Base-by-base conservation (phyloP, 2,888 invertebrate species). In the Eucriotettix oculatus region DNA sequence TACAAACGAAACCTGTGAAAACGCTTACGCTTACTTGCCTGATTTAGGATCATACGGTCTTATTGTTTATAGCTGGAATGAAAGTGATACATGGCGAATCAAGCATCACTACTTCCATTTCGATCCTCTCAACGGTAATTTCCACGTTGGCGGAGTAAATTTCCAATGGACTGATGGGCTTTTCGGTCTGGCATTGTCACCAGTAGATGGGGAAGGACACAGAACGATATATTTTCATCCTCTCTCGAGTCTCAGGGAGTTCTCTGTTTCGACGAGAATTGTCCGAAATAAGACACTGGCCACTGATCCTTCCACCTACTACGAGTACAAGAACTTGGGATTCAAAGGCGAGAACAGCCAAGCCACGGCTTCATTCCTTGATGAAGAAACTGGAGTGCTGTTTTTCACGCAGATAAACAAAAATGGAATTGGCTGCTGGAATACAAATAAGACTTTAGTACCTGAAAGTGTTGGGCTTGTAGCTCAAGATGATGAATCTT, bases 171-270 rank as follows among this genome's bases (percentile, higher is more conserved):
- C 81, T 5, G 89, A 90, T 68, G 88, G 86, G 0, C 71, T 90
- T 1, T 89, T 88, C 65, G 89, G 89, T 0, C 70, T 90, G 64
- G 84, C 85, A 0, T 69, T 90, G 12, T 82, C 85, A 0, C 81
- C 81, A 10, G 79, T 83, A 0, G 79, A 80, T 59, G 66, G 77
- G 0, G 80, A 85, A 59, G 85, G 85, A 42, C 85, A 74, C 70
- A 82, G 87, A 61, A 85, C 84, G 0, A 71, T 90, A 3, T 90
- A 85, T 68, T 90, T 89, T 75, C 90, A 90, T 68, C 86, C 90
- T 0, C 78, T 90, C 71, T 82, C 84, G 3, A 87, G 89, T 65
- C 84, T 80, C 62, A 80, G 85, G 69, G 89, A 90, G 69, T 90
- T 87, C 69, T 72, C 84, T 0, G 87, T 90, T 0, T 85, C 80